Evolutionary conservation across 2,888 invertebrate genomes (phyloP).

Genomic region (Embidobia sp.): DNA sequence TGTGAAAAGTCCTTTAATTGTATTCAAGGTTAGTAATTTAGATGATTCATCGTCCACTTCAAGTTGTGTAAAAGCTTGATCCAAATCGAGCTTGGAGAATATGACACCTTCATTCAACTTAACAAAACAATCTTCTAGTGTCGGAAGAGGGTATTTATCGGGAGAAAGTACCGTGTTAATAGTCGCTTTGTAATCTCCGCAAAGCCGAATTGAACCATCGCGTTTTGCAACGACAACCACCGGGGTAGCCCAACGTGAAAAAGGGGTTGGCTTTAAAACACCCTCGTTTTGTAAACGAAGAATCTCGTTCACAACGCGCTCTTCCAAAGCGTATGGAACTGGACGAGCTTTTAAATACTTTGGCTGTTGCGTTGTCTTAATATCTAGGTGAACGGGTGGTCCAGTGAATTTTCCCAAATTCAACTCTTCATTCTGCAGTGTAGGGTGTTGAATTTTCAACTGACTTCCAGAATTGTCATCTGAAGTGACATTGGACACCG

Average conservation of each 20-base stretch:
- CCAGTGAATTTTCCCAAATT: neutral
- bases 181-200: constrained; percentile 36
- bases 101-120: constrained; percentile 9
- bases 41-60: constrained; percentile 14
- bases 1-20: constrained; percentile 20
- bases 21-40: constrained; percentile 4
- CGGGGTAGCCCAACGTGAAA: constrained; percentile 37
- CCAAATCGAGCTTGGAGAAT: constrained; percentile 39
- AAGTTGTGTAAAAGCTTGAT: constrained; percentile 23
- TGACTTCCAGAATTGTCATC: neutral
- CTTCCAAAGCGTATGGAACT: constrained; percentile 26
- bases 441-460: neutral
- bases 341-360: constrained; percentile 10
- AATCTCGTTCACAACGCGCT: constrained; percentile 3
- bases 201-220: constrained; percentile 17
- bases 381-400: constrained; percentile 1
- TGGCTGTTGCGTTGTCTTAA: neutral
- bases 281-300: constrained; percentile 14
- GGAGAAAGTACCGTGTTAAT: constrained; percentile 1
- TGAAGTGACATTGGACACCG: too few relatives aligned
- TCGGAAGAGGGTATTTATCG: constrained; percentile 25
- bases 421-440: neutral
- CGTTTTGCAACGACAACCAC: constrained; percentile 17
- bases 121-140: constrained; percentile 18
- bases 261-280: constrained; percentile 12